Evolutionary conservation across 2,797 vertebrate species (phyloP), one percentile per base, ranked within the genome.

Genomic region (Myotis findleyi): DNA sequence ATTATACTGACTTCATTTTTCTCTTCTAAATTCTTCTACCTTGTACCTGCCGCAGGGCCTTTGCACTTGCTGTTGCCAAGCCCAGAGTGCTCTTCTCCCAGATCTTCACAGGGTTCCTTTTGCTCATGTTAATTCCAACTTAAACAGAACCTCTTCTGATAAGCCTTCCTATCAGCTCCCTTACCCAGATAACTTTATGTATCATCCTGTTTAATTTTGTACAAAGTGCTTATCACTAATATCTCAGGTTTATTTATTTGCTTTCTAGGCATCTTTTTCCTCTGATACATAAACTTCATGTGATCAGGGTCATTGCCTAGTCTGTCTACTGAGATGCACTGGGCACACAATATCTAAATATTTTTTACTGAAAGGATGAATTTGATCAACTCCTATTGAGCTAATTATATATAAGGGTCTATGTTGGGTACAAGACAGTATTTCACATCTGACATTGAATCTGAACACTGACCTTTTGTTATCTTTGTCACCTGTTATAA

Each of bases 121-220:
- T 71, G 33, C 7, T 72, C 38, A 17, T 41, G 18, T 57, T 16
- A 27, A 38, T 51, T 55, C 25, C 11, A 41, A 1, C 36, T 76
- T 72, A 64, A 6, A 49, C 3, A 13, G 21, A 11, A 79, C 30
- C 3, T 81, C 47, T 57, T 89, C 51, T 68, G 33, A 87, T 80
- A 87, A 81, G 44, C 8, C 64, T 47, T 66, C 47, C 53, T 21
- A 81, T 59, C 10, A 41, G 38, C 7, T 55, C 25, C 53, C n/a
- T 86, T 76, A 44, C 55, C 20, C 38, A 88, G 57, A 30, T 84
- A 49, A 71, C 38, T 88, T 72, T 96, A 21, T 91, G 16, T 71
- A 66, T 69, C 30, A 33, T 4, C 7, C 16, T 94, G 10, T 76
- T 81, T 84, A 77, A 62, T 83, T 91, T 91, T 69, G 64, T 83